These are phyloP conservation scores for Callosobruchus maculatus DNA, from an alignment of 2,888 invertebrate genomes.

Conservation along the genomic window DNA sequence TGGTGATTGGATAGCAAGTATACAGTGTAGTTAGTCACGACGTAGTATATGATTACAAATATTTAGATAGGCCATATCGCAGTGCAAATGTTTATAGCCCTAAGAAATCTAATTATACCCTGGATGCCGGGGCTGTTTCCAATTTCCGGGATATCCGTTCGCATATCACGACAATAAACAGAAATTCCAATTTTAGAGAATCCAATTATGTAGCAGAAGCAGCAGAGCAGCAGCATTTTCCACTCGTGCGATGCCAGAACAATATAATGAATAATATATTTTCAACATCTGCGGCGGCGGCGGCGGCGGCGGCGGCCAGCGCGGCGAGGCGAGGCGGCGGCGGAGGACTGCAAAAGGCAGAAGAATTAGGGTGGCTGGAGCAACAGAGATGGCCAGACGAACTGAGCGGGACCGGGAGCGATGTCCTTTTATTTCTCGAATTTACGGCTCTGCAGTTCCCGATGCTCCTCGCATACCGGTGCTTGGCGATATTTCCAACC, in stretches of 20 bases:
- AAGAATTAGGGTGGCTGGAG: conserved; percentile 26
- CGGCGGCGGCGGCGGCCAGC: conserved; percentile 26
- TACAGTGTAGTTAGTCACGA: too few relatives aligned
- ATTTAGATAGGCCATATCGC: too few relatives aligned
- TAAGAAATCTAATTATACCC: not conserved
- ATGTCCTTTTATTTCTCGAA: conserved; percentile 36
- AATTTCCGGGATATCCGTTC: not conserved
- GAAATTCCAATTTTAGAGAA: conserved; percentile 7
- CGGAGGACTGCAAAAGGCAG: conserved; percentile 33
- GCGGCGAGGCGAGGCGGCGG: too few relatives aligned
- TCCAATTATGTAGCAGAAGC: conserved; percentile 13
- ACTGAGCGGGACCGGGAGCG: conserved; percentile 21
- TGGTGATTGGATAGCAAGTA: too few relatives aligned
- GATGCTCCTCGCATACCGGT: conserved; percentile 12
- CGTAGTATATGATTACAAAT: too few relatives aligned
- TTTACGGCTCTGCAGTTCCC: conserved; percentile 16
- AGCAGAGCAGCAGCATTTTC: conserved; percentile 6
- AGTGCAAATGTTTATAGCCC: not conserved
- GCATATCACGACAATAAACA: not conserved
- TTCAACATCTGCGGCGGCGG: conserved; percentile 37
- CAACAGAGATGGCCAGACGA: not conserved
- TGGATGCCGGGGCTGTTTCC: not conserved
- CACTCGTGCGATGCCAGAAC: conserved; percentile 1
- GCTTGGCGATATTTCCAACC: too few relatives aligned
- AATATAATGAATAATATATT: conserved; percentile 39